These are phyloP conservation scores for Hippocampus kuda DNA, from an alignment of 2,797 vertebrate species.

Conservation along the genomic window DNA sequence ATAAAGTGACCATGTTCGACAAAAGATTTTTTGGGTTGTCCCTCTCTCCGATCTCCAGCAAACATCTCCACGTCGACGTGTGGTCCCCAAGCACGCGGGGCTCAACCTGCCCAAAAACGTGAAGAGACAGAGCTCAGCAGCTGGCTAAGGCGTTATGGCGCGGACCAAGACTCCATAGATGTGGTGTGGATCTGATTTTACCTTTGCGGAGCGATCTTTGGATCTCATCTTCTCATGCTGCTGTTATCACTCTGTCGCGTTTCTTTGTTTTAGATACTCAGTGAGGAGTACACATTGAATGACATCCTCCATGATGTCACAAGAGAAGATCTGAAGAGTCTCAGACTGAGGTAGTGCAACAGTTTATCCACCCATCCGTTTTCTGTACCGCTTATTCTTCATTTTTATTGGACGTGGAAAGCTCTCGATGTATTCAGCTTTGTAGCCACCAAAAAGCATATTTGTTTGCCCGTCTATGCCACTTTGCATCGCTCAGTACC, in stretches of 20 bases:
- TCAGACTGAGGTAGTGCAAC: conserved; percentile 78
- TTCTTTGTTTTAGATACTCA: conserved; percentile 70
- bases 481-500: no score
- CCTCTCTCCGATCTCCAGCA: conserved; percentile 40
- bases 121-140: conserved; percentile 74
- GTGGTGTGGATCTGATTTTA: conserved; percentile 61
- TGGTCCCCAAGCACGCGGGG: conserved; percentile 36
- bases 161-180: conserved; percentile 81
- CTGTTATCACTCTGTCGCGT: not conserved
- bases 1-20: not conserved
- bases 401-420: not conserved
- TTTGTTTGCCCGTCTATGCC: no score
- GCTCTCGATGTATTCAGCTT: no score
- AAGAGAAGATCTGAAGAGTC: conserved; percentile 88
- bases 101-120: conserved; percentile 39
- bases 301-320: conserved; percentile 85
- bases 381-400: conserved; percentile 1
- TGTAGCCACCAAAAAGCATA: no score
- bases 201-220: not conserved
- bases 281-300: conserved; percentile 82
- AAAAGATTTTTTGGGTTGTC: not conserved
- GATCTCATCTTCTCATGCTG: not conserved
- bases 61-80: conserved; percentile 62
- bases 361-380: not conserved
- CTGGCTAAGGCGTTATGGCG: conserved; percentile 79